Percentiles rank a stretch among this genome's conserved stretches.
Conservation (phyloP, 2,888 invertebrate species). For the Dioctria linearis region DNA sequence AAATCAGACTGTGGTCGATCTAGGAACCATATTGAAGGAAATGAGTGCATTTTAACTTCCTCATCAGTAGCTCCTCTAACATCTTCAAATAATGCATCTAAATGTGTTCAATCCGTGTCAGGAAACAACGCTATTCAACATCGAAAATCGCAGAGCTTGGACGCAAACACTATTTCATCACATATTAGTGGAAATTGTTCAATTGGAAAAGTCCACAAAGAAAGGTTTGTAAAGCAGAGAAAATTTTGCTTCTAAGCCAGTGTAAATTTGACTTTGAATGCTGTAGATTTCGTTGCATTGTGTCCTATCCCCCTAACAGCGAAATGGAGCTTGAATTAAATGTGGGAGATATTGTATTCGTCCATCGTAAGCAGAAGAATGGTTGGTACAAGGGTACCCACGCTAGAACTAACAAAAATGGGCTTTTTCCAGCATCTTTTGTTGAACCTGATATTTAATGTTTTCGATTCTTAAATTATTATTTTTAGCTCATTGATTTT, state of each 20-base stretch:
- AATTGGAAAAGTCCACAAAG: conserved; percentile 53
- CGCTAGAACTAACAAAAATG: conserved; percentile 90
- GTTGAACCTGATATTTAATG: conserved; percentile 78
- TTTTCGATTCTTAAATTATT: conserved; percentile 23
- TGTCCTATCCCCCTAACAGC: conserved; percentile 94
- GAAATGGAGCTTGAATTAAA: conserved; percentile 92
- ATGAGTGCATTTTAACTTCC: conserved; percentile 58
- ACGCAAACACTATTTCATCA: conserved; percentile 74
- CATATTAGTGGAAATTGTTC: conserved; percentile 60
- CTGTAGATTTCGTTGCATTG: conserved; percentile 87
- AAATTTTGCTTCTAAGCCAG: neutral
- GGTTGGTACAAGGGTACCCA: conserved; percentile 97
- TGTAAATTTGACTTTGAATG: neutral
- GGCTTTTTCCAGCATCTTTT: conserved; percentile 96
- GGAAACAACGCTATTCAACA: conserved; percentile 72
- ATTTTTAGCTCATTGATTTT: conserved; percentile 7
- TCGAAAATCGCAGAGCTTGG: conserved; percentile 87
- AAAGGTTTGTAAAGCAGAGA: conserved; percentile 46
- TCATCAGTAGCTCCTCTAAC: conserved; percentile 53
- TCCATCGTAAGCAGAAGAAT: conserved; percentile 92
- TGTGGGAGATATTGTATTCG: conserved; percentile 92
- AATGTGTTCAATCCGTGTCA: conserved; percentile 50
- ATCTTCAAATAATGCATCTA: conserved; percentile 53
- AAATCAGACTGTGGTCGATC: conserved; percentile 58
- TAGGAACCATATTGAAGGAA: conserved; percentile 36